phyloP scores from a whole-genome alignment of 2,888 invertebrate species.

The Andrena praecox region DNA sequence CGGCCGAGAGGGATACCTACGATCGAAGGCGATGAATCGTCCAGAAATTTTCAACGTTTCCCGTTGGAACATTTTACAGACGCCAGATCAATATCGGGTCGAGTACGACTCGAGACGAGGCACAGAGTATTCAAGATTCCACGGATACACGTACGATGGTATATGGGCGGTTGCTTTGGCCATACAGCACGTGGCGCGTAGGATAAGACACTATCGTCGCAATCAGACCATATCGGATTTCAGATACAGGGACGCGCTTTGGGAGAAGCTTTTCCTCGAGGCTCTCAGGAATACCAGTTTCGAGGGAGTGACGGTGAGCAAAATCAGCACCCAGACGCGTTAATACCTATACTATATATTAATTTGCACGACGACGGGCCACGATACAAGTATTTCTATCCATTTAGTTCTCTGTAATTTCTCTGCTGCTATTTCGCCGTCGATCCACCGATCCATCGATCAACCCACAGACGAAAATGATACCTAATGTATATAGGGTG shows the following conservation, averaged over 20 bases:
- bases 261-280: conserved; percentile 94
- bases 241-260: conserved; percentile 92
- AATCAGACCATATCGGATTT: conserved; percentile 94
- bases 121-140: conserved; percentile 95
- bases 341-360: no score
- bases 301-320: conserved; percentile 93
- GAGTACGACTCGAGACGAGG: conserved; percentile 94
- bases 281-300: conserved; percentile 97
- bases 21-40: neutral
- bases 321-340: no score
- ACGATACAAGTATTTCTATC: conserved; percentile 3
- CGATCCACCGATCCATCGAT: no score
- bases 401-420: no score
- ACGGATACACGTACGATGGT: conserved; percentile 99
- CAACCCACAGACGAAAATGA: no score
- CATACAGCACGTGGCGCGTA: conserved; percentile 94
- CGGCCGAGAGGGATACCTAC: no score
- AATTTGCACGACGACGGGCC: conserved; percentile 1
- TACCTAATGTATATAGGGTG: no score
- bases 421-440: no score
- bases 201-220: conserved; percentile 89
- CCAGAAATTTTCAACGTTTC: conserved; percentile 8
- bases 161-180: conserved; percentile 99
- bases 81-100: conserved; percentile 93
- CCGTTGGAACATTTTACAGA: conserved; percentile 86